A percentile compares a stretch with the other conserved stretches of the same genome.
These are phyloP conservation scores for Drosophila ambigua DNA, from an alignment of 1,140 invertebrate species.

Conservation along the genomic window DNA sequence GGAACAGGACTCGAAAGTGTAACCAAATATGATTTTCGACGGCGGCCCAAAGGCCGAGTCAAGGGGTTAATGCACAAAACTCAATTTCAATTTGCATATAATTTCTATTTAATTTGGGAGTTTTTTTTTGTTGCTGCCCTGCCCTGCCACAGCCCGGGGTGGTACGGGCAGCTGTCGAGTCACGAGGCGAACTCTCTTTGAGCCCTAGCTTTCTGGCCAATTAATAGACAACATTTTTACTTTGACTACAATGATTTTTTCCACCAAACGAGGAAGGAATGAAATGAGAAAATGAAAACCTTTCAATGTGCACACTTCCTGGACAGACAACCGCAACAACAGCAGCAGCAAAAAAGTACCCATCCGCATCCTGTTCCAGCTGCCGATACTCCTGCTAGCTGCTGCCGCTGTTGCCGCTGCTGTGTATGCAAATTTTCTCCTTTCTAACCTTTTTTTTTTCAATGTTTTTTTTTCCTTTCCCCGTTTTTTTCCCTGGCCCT, in stretches of 20 bases:
- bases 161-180: conserved; percentile 9
- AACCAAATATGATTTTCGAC: conserved; percentile 61
- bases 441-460: conserved; percentile 67
- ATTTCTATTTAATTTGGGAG: conserved; percentile 72
- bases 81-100: conserved; percentile 75
- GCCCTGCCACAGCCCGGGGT: too few species aligned
- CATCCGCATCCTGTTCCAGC: conserved; percentile 70
- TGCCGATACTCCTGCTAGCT: neutral
- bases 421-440: conserved; percentile 78
- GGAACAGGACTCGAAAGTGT: conserved; percentile 18
- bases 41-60: neutral
- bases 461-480: conserved; percentile 11
- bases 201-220: conserved; percentile 49
- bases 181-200: conserved; percentile 7
- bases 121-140: conserved; percentile 4
- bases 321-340: conserved; percentile 67
- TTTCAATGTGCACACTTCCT: conserved; percentile 74
- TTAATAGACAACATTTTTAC: conserved; percentile 72
- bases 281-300: conserved; percentile 29
- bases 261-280: conserved; percentile 16
- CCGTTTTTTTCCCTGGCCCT: conserved; percentile 10
- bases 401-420: conserved; percentile 7
- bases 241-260: conserved; percentile 60
- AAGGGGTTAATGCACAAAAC: conserved; percentile 71
- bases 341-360: conserved; percentile 43